Base-by-base conservation (phyloP, 2,113 vertebrate species). In the Serilophus lunatus region DNA sequence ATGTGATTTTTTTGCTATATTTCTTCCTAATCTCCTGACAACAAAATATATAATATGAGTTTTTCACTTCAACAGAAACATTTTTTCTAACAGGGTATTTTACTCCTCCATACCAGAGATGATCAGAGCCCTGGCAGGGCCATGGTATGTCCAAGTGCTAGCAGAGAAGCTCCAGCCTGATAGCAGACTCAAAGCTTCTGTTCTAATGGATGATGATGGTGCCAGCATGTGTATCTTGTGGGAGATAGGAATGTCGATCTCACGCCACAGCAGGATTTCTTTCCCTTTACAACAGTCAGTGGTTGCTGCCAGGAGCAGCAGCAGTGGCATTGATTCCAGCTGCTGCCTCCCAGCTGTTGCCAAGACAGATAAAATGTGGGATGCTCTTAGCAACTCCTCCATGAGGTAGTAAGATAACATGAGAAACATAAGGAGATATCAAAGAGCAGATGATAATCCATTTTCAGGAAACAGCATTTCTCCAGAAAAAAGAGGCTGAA, bases 391-490 rank as follows among this genome's bases (percentile, higher is more conserved):
- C 77, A 65, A 90, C 90, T 95, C 77, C 92, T 93, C 93, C 49
- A 10, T 59, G 84, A 82, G 47, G 51, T 29, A 94, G 91, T 80
- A 80, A 74, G 91, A 97, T 96, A 96, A 91, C 93, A 83, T 3
- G 12, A 93, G 91, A 92, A 97, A 89, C 79, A 80, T 75, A 92
- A 95, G 90, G 80, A 91, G 92, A 95, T 95, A 95, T 77, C 78
- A 95, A 93, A 92, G 45, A 95, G 66, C 24, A 95, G 83, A 96
- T 97, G 90, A 96, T 96, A 96, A 97, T 95, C 93, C 81, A 64
- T 94, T 96, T 93, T 97, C 90, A 95, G 96, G 95, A 97, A 96
- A 95, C 88, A 87, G 51, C 69, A 81, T 94, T 95, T 89, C 83
- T 94, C 56, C 51, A 90, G 78, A 61, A 92, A 83, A 42, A 90